Conservation (phyloP, 2,888 invertebrate species). For the Elgonia sp. region DNA sequence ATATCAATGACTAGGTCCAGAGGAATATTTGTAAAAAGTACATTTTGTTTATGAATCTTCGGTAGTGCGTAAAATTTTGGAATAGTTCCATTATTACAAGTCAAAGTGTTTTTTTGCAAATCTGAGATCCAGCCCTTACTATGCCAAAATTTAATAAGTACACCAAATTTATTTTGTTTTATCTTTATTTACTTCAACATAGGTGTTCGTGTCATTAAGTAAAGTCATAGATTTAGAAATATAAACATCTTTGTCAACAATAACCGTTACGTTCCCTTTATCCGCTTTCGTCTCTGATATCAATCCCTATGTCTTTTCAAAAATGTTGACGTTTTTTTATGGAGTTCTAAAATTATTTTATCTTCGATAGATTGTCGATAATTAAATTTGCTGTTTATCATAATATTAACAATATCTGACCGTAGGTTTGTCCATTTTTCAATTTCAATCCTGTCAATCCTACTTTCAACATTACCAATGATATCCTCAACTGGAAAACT, state of each 20-base stretch:
- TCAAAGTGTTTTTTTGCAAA: too few relatives aligned
- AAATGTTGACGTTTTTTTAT: neutral
- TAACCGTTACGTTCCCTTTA: too few relatives aligned
- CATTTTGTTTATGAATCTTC: conserved; percentile 4
- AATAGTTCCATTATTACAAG: too few relatives aligned
- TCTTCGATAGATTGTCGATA: neutral
- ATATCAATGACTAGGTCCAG: too few relatives aligned
- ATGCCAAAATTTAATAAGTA: neutral
- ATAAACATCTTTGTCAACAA: neutral
- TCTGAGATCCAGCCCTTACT: too few relatives aligned
- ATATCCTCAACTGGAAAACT: conserved; percentile 31
- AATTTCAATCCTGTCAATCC: neutral
- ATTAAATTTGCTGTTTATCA: neutral
- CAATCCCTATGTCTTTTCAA: too few relatives aligned
- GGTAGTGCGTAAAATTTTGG: too few relatives aligned
- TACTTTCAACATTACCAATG: too few relatives aligned
- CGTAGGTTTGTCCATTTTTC: neutral
- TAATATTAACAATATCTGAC: conserved; percentile 12
- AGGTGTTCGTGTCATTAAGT: neutral
- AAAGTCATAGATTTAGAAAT: neutral
- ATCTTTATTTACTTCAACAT: too few relatives aligned
- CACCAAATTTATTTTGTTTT: neutral
- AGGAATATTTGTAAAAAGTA: conserved; percentile 19
- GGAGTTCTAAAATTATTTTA: neutral
- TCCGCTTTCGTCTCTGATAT: neutral